Evolutionary conservation across 2,797 vertebrate genomes (phyloP).

Genomic region (Numenius phaeopus): DNA sequence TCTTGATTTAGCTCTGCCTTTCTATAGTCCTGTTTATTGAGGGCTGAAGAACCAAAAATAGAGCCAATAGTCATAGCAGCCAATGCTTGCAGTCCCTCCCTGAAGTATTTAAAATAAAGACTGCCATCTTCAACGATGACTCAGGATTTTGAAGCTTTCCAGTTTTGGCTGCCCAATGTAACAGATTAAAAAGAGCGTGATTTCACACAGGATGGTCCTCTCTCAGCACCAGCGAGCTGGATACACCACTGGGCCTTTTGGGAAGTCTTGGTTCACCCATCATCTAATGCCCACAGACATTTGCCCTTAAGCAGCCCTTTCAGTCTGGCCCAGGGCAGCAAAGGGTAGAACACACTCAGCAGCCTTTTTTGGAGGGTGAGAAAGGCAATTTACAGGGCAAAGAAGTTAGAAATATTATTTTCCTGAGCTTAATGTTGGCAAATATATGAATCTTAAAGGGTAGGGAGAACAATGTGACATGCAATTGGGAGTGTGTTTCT

Average conservation of each 20-base stretch:
- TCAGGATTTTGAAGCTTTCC: background rate
- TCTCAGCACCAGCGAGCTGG: background rate
- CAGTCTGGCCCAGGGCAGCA: background rate
- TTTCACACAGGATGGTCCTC: background rate
- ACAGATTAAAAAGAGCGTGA: background rate
- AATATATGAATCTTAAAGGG: background rate
- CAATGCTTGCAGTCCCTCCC: background rate
- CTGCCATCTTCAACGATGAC: background rate
- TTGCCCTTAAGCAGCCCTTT: background rate
- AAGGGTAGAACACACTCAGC: background rate
- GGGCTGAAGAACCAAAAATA: slow-evolving; percentile 14
- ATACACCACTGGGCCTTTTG: background rate
- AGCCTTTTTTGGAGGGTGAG: background rate
- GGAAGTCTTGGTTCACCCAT: background rate
- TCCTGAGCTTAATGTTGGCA: background rate
- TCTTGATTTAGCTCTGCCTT: slow-evolving; percentile 52
- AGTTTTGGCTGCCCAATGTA: background rate
- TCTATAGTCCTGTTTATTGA: slow-evolving; percentile 29
- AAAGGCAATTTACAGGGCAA: background rate
- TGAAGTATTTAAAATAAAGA: background rate
- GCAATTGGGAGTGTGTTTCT: background rate
- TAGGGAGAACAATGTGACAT: background rate
- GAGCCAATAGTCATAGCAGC: background rate
- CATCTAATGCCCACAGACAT: background rate
- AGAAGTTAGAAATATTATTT: background rate